Conservation (phyloP, 2,113 vertebrate species). For the Furnarius figulus region DNA sequence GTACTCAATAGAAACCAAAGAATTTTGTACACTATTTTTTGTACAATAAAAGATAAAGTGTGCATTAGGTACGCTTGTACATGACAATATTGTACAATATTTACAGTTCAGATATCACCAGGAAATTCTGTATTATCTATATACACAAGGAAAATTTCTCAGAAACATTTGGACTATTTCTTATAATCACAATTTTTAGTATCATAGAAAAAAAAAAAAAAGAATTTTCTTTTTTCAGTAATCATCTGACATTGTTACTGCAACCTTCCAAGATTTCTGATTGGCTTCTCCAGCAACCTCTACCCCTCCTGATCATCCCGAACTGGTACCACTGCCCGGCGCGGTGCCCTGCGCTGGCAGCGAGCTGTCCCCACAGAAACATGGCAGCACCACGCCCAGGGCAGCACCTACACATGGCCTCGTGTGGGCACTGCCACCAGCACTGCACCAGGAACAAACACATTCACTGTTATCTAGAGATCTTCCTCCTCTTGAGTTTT, state of each 20-base stretch:
- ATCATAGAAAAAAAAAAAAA: slow-evolving; percentile 91
- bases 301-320: slow-evolving; percentile 76
- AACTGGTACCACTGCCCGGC: slow-evolving; percentile 74
- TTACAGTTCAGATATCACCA: slow-evolving; percentile 96
- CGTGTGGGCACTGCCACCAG: slow-evolving; percentile 72
- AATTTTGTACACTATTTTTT: slow-evolving; percentile 98
- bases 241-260: slow-evolving; percentile 86
- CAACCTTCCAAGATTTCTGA: slow-evolving; percentile 80
- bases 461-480: slow-evolving; percentile 99
- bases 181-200: slow-evolving; percentile 91
- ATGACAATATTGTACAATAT: slow-evolving; percentile 98
- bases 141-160: slow-evolving; percentile 99
- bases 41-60: slow-evolving; percentile 99
- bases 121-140: slow-evolving; percentile 98
- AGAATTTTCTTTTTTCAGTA: slow-evolving; percentile 70
- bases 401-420: slow-evolving; percentile 70
- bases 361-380: slow-evolving; percentile 70
- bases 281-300: slow-evolving; percentile 81
- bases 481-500: slow-evolving; percentile 98
- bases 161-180: slow-evolving; percentile 99
- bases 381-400: slow-evolving; percentile 54
- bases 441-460: slow-evolving; percentile 76
- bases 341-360: slow-evolving; percentile 78
- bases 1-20: slow-evolving; percentile 97
- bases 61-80: slow-evolving; percentile 99